Base-by-base conservation (phyloP, 2,888 invertebrate genomes). In the Zele albiditarsus region DNA sequence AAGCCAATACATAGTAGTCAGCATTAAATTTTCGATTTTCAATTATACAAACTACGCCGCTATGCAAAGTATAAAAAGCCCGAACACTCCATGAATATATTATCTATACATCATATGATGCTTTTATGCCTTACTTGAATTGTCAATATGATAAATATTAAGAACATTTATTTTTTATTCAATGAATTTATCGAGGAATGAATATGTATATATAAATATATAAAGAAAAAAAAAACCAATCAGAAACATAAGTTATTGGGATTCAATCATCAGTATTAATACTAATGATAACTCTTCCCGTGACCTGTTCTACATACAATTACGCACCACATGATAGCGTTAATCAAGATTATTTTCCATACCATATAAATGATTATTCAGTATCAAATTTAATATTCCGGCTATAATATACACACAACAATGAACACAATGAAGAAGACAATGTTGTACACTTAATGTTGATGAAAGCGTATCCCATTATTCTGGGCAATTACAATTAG, bases 151-250 rank as follows among this genome's bases (percentile, higher is more conserved):
- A 70, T 70, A 42, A 60, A 60, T 20, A 53, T 58, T 12, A 53
- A n/a, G 2, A 58, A 38, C 33, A 63, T 33, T 38, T 58, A 70
- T 70, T 70, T 70, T 70, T 70, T 60, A 69, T 28, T 31, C 25
- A 31, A 28, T 68, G 42, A 33, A 66, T 68, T 68, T 57, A 70
- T 70, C 33, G 16, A 58, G 20, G 23, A 60, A 60, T 62, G n/a
- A 38, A 58, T 60, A 69, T 71, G 62, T 62, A 46, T 60, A 71
- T 71, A 60, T 49, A 5, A 27, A 46, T 57, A 25, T 20, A 8
- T 5, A 28, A n/a, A 28, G 2, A 28, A 31, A 42, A 10, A 42
- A 10, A 42, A 8, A 46, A 46, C 1, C 3, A 2, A n/a, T 5
- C 12, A 46, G 4, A 46, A 46, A 46, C 4, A n/a, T 4, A n/a